phyloP scores from a whole-genome alignment of 1,140 invertebrate species.

The Sitophilus oryzae region DNA sequence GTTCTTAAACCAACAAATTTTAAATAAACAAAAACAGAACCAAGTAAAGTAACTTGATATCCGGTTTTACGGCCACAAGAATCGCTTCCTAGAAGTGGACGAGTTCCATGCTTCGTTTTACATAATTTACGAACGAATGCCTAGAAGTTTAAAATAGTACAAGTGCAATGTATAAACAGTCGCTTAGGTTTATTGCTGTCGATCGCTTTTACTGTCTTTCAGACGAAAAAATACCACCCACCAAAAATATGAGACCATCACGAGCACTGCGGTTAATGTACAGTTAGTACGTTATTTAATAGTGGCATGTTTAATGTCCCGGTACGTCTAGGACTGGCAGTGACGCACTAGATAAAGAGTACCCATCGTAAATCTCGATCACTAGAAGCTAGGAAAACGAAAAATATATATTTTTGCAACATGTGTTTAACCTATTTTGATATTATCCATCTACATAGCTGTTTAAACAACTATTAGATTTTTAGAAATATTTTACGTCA shows the following conservation, averaged over 20 bases:
- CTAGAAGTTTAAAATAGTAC: constrained; percentile 1
- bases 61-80: neutral
- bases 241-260: neutral
- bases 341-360: neutral
- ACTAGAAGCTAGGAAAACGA: neutral
- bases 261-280: neutral
- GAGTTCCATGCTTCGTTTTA: neutral
- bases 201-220: neutral
- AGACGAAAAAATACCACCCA: neutral
- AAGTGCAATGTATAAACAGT: neutral
- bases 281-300: constrained; percentile 7
- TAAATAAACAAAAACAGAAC: no score
- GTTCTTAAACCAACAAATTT: no score
- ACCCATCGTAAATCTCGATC: neutral
- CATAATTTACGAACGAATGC: constrained; percentile 1
- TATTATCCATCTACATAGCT: no score
- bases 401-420: no score
- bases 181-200: neutral
- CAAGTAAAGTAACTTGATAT: constrained; percentile 1
- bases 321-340: neutral
- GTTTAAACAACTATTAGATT: no score
- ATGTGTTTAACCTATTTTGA: no score
- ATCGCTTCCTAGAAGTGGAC: neutral
- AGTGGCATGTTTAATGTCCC: neutral
- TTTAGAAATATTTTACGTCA: no score